phyloP scores from a whole-genome alignment of 1,140 invertebrate genomes.

The Euwallacea similis region DNA sequence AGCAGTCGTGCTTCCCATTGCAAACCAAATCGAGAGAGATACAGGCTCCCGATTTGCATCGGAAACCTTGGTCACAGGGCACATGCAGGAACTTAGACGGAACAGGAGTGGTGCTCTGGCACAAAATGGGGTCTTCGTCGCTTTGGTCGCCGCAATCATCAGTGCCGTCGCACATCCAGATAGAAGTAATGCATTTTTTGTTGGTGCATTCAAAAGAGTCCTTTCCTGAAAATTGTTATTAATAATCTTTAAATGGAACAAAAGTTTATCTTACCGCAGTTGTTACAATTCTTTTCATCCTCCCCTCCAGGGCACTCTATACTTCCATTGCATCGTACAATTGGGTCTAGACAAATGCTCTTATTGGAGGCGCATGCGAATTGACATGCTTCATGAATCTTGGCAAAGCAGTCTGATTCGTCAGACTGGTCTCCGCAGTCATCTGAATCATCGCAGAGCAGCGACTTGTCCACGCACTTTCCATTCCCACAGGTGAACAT shows the following conservation, averaged over 20 bases:
- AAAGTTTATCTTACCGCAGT: constrained; percentile 45
- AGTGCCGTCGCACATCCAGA: constrained; percentile 69
- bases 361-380: constrained; percentile 64
- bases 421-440: constrained; percentile 60
- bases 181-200: constrained; percentile 58
- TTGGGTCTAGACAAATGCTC: constrained; percentile 56
- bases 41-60: constrained; percentile 65
- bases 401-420: constrained; percentile 52
- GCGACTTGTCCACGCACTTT: constrained; percentile 55
- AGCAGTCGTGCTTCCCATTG: constrained; percentile 68
- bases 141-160: constrained; percentile 67
- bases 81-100: constrained; percentile 13
- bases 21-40: constrained; percentile 65
- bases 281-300: constrained; percentile 62
- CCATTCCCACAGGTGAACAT: constrained; percentile 43
- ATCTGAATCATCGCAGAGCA: constrained; percentile 57
- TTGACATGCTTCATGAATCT: constrained; percentile 26
- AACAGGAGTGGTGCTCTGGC: constrained; percentile 41
- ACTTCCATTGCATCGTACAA: constrained; percentile 54
- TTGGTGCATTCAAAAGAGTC: constrained; percentile 62
- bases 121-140: constrained; percentile 63
- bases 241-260: background rate
- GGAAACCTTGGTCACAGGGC: constrained; percentile 57
- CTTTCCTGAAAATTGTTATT: constrained; percentile 17
- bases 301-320: constrained; percentile 70